phyloP scores from a whole-genome alignment of 2,888 invertebrate genomes.

The Caenorhabditis imperialis region DNA sequence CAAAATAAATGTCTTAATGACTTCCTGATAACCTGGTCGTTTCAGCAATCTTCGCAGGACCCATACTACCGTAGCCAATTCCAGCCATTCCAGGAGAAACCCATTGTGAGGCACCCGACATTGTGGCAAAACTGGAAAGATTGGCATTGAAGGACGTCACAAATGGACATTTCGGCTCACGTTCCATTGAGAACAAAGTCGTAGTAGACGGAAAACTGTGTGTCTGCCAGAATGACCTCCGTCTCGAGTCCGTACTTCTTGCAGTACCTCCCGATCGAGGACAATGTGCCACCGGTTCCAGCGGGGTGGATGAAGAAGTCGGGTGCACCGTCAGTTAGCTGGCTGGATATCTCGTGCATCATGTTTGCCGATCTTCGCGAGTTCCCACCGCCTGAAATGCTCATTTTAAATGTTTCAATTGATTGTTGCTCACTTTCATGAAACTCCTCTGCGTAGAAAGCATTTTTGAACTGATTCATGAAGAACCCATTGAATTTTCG shows the following conservation, averaged over 20 bases:
- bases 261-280: constrained; percentile 60
- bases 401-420: too few relatives aligned
- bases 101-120: constrained; percentile 56
- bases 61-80: constrained; percentile 59
- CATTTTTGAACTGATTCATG: constrained; percentile 73
- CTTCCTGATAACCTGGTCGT: constrained; percentile 54
- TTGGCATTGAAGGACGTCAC: not conserved
- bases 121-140: constrained; percentile 53
- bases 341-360: constrained; percentile 66
- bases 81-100: constrained; percentile 63
- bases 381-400: constrained; percentile 55
- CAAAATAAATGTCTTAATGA: too few relatives aligned
- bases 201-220: constrained; percentile 58
- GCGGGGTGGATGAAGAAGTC: constrained; percentile 69
- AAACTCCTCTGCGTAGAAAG: constrained; percentile 70
- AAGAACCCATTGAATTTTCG: constrained; percentile 60
- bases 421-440: constrained; percentile 70
- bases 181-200: constrained; percentile 57
- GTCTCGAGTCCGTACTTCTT: constrained; percentile 59
- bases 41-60: constrained; percentile 52
- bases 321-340: constrained; percentile 36
- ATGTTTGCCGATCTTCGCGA: constrained; percentile 64
- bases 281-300: constrained; percentile 68
- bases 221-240: constrained; percentile 60
- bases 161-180: constrained; percentile 11